Base-by-base conservation (phyloP, 1,140 invertebrate genomes). In the Rhynchophorus ferrugineus region DNA sequence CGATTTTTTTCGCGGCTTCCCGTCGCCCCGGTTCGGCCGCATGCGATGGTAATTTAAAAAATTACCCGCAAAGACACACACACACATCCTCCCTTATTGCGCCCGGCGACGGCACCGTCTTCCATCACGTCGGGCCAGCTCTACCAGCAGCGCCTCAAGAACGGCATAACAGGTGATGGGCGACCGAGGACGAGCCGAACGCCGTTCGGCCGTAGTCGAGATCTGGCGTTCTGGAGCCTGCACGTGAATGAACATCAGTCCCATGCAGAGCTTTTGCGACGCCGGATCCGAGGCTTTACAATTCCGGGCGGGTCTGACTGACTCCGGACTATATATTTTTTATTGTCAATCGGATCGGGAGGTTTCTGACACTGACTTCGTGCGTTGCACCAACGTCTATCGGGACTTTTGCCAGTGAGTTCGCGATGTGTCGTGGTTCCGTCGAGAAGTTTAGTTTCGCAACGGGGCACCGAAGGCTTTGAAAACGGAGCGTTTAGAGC, bases 131-230 rank as follows among this genome's bases (percentile, higher is more conserved):
- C 24, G 24, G 24, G 24, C 24, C 22, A 47, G 22, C 48, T 37
- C 11, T 34, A 39, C n/a, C 51, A 46, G 44, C 57, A 50, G 41
- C 41, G 48, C 55, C 49, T 54, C 34, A 59, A 56, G 58, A 59
- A 56, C 45, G 24, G 54, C 54, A 56, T 59, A 59, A 59, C 58
- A 59, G 58, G 58, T 59, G 58, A 56, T 56, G 58, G 42, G n/a
- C 46, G 54, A 43, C 9, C 51, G 47, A 54, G 42, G 50, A 19
- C 9, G 38, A 16, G 3, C 41, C 45, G 46, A 49, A 49, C 35
- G 20, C 29, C 37, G 20, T 36, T 59, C 58, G 58, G 49, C 34
- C 6, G 39, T 8, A 16, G 2, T 56, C 58, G 58, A 39, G 33
- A 47, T 49, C 46, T 38, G 47, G 49, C 58, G 58, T 47, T 44